These are phyloP conservation scores for Poeciliopsis gracilis DNA, from an alignment of 2,797 vertebrate genomes.

Conservation along the genomic window DNA sequence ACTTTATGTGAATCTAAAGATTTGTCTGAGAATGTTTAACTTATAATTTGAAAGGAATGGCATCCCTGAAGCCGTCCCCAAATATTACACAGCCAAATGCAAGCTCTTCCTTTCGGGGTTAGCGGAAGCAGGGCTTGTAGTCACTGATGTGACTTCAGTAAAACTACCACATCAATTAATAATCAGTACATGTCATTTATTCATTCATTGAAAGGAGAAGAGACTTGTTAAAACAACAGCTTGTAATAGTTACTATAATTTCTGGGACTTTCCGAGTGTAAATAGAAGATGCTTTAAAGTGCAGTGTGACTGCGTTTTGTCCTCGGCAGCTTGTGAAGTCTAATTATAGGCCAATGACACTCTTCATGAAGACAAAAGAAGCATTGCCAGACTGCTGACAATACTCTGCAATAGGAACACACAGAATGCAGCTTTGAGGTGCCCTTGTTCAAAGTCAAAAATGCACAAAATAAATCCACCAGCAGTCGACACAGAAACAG, in stretches of 20 bases:
- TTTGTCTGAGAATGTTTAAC: conserved; percentile 10
- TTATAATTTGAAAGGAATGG: conserved; percentile 23
- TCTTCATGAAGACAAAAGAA: conserved; percentile 26
- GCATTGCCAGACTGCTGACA: conserved; percentile 23
- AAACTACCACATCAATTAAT: not conserved
- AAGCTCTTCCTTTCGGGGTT: not conserved
- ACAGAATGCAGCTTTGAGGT: conserved; percentile 33
- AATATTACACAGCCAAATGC: conserved; percentile 2
- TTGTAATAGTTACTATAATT: not conserved
- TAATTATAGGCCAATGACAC: conserved; percentile 42
- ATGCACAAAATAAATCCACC: conserved; percentile 13
- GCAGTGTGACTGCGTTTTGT: not conserved
- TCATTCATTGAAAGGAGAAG: not conserved
- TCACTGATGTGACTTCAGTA: not conserved
- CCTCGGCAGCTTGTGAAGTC: conserved; percentile 34
- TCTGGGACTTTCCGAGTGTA: conserved; percentile 6
- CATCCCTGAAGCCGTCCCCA: not conserved
- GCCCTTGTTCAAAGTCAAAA: conserved; percentile 42
- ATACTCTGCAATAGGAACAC: conserved; percentile 32
- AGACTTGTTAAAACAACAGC: conserved; percentile 6
- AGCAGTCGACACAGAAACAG: conserved; percentile 34
- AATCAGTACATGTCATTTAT: conserved; percentile 2
- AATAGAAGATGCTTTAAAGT: not conserved
- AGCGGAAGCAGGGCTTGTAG: not conserved
- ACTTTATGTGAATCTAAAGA: conserved; percentile 10